Conservation (phyloP, 2,888 invertebrate species). For the Tachina lurida region DNA sequence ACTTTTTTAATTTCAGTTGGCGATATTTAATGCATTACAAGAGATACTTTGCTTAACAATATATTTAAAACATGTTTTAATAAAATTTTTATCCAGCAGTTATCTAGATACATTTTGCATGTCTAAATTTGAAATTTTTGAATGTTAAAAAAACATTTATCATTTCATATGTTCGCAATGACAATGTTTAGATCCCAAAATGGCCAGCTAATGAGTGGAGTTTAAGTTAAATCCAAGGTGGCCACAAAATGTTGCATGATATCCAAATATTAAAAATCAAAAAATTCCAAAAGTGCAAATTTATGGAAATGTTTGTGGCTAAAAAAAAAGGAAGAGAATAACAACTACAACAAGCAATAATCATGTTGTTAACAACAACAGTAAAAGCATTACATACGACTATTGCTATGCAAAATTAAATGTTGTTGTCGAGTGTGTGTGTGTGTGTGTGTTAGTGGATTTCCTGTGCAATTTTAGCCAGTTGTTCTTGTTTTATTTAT, state of each 20-base stretch:
- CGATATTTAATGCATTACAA: neutral
- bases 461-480: constrained; percentile 54
- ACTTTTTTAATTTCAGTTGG: too few relatives aligned
- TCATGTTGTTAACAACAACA: constrained; percentile 60
- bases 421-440: neutral
- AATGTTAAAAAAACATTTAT: constrained; percentile 53
- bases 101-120: constrained; percentile 14
- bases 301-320: constrained; percentile 65
- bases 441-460: constrained; percentile 35
- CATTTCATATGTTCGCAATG: constrained; percentile 40
- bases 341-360: constrained; percentile 52
- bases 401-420: neutral
- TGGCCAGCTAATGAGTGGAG: constrained; percentile 44
- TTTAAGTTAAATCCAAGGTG: constrained; percentile 32
- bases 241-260: constrained; percentile 62
- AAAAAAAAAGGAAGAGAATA: constrained; percentile 30
- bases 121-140: constrained; percentile 19
- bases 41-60: neutral
- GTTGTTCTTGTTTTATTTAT: constrained; percentile 15
- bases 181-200: constrained; percentile 42
- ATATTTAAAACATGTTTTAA: neutral
- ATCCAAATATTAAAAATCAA: constrained; percentile 68
- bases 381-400: constrained; percentile 10
- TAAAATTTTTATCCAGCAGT: neutral
- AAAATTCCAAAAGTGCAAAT: constrained; percentile 69